A percentile compares a stretch with the other conserved stretches of the same genome.
Evolutionary conservation across 1,140 invertebrate species (phyloP).

Genomic region (Drosophila nebulosa): DNA sequence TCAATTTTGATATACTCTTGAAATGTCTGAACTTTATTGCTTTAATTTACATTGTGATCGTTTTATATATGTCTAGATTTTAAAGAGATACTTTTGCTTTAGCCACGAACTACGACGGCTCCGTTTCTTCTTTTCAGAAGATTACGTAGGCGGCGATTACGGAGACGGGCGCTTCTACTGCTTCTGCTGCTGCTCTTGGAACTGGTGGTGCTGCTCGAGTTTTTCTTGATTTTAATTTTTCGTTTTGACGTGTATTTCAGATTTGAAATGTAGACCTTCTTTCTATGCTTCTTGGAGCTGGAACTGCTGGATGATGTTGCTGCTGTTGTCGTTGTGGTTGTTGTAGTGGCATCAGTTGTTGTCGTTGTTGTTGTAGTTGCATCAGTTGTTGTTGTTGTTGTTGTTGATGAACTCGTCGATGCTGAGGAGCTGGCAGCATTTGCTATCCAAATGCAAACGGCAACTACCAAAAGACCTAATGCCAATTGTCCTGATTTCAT

Average conservation of each 20-base stretch:
- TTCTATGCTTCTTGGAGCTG: not conserved
- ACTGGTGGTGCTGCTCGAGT: not conserved
- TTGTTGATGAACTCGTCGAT: slow-evolving; percentile 1
- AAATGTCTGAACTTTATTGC: not conserved
- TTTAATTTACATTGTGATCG: not conserved
- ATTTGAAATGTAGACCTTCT: not conserved
- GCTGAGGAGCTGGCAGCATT: not conserved
- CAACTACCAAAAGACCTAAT: slow-evolving; percentile 8
- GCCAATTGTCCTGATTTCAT: slow-evolving; percentile 21
- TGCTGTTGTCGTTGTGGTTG: not conserved
- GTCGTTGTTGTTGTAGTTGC: slow-evolving; percentile 16
- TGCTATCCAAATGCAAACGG: slow-evolving; percentile 22
- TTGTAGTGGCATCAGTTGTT: not conserved
- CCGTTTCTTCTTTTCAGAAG: not conserved
- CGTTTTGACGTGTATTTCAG: not conserved
- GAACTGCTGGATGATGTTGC: not conserved
- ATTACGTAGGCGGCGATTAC: not conserved
- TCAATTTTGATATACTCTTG: too few relatives aligned
- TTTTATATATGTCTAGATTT: not conserved
- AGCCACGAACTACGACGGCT: not conserved
- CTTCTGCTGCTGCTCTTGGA: too few relatives aligned
- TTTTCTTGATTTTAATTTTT: not conserved
- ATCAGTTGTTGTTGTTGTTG: slow-evolving; percentile 3
- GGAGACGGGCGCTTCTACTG: not conserved
- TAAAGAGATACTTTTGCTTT: not conserved